Evolutionary conservation across 23 tunicate genomes (phyloP), one percentile per base, ranked within the genome.

Genomic region (Halocynthia aurantium): DNA sequence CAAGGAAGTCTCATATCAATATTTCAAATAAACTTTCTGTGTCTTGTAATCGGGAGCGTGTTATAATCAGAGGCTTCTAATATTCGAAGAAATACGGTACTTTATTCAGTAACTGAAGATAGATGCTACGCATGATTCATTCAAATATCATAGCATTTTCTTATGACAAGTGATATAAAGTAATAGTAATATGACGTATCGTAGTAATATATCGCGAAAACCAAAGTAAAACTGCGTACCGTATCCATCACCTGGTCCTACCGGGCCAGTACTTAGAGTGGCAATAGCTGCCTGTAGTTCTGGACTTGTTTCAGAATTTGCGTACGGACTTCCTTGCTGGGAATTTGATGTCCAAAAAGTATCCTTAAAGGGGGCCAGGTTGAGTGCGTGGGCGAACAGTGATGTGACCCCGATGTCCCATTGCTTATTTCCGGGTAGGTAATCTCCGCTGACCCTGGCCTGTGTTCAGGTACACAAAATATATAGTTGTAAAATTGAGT

Each of bases 401-500:
- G 98, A 86, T 12, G 87, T 87, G 50, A 93, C 87, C 0, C 93
- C 98, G 22, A 87, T 78, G 53, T 67, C 79, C 98, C 98, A 93
- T 73, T 93, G 98, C 15, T 55, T 19, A 78, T 93, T 93, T 58
- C 98, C 98, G 15, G 98, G 98, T 6, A 86, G 92, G 52, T 93
- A 93, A 64, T 93, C 98, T 8, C 84, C 88, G 31, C 87, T 81
- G 6, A 93, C 98, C 20, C 98, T 80, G n/a, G 96, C 88, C 96
- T 84, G 70, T 22, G 40, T 44, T n/a, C 64, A 60, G n/a, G 64
- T 15, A 60, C n/a, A 60, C 64, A 60, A 15, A 15, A 15, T 17
- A 60, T 2, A 58, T 58, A 1, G n/a, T 5, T 13, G 63, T 13
- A 58, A 58, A n/a, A 58, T 58, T 58, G 63, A 58, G 17, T n/a